Evolutionary conservation across 2,113 vertebrate genomes (phyloP).

Genomic region (Dasyprocta punctata): DNA sequence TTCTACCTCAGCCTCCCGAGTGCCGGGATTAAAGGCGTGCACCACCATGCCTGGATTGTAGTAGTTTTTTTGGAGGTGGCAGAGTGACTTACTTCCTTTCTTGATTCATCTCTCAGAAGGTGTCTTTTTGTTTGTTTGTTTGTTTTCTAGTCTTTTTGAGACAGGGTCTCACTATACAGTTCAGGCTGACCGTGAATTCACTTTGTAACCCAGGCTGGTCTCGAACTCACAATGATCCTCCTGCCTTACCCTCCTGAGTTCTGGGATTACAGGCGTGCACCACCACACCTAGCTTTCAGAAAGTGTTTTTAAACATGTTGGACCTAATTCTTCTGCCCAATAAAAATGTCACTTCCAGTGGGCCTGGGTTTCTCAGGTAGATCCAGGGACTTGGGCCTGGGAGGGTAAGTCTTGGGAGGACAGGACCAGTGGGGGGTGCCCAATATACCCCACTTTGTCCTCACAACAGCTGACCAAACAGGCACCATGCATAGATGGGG

Average conservation of each 20-base stretch:
- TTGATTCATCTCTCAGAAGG: neutral
- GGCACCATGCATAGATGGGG: neutral
- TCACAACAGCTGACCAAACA: neutral
- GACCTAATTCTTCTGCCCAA: neutral
- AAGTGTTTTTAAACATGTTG: neutral
- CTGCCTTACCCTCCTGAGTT: no score
- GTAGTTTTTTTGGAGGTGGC: neutral
- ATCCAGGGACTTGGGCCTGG: neutral
- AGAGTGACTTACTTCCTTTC: neutral
- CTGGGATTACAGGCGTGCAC: no score
- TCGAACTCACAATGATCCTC: no score
- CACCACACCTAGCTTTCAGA: neutral
- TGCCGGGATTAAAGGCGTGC: no score
- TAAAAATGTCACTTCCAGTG: neutral
- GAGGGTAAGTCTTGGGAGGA: neutral
- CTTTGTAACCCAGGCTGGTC: no score
- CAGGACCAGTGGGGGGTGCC: neutral
- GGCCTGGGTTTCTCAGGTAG: fast-evolving
- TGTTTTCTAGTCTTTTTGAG: no score
- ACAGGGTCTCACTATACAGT: no score
- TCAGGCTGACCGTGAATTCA: no score
- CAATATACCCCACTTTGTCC: neutral
- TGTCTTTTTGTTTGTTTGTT: no score
- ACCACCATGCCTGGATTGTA: no score
- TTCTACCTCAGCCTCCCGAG: no score